Evolutionary conservation across 2,888 invertebrate species (phyloP).

Genomic region (Selenia dentaria): DNA sequence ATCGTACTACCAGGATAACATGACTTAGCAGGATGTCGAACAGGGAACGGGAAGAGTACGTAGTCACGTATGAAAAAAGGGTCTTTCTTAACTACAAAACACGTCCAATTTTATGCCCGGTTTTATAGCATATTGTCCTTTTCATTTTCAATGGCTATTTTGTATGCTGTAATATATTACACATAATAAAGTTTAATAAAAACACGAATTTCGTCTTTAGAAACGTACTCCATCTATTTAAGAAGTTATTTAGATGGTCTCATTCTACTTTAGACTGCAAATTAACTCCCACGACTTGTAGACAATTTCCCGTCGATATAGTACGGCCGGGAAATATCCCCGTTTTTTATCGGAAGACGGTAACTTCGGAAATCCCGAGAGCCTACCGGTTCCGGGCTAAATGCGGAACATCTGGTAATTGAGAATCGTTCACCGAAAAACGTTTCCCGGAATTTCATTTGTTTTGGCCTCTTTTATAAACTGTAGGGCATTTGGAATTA

Average conservation of each 20-base stretch:
- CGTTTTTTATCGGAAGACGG: slow-evolving; percentile 30
- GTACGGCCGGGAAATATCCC: slow-evolving; percentile 26
- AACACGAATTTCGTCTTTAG: no score
- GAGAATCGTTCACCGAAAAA: slow-evolving; percentile 49
- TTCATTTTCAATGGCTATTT: slow-evolving; percentile 6
- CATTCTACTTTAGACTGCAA: slow-evolving; percentile 3
- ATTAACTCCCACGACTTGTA: slow-evolving; percentile 24
- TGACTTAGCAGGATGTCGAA: slow-evolving; percentile 47
- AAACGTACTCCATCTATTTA: no score
- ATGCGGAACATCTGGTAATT: slow-evolving; percentile 51
- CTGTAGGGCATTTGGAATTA: slow-evolving; percentile 21
- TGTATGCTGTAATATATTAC: no score
- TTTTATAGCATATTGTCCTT: slow-evolving; percentile 16
- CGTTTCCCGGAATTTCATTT: slow-evolving; percentile 38
- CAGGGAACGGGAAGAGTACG: no score
- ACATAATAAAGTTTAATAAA: no score
- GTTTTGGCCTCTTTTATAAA: slow-evolving; percentile 39
- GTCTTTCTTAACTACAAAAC: slow-evolving; percentile 46
- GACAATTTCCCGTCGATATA: slow-evolving; percentile 22
- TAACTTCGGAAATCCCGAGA: slow-evolving; percentile 42
- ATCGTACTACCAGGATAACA: slow-evolving; percentile 60
- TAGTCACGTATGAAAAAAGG: slow-evolving; percentile 45
- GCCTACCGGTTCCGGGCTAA: slow-evolving; percentile 42
- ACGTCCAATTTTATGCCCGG: slow-evolving; percentile 27
- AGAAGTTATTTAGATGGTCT: no score